Evolutionary conservation across 2,888 invertebrate genomes (phyloP), one percentile per base, ranked within the genome.

Genomic region (Drosophila mimica): DNA sequence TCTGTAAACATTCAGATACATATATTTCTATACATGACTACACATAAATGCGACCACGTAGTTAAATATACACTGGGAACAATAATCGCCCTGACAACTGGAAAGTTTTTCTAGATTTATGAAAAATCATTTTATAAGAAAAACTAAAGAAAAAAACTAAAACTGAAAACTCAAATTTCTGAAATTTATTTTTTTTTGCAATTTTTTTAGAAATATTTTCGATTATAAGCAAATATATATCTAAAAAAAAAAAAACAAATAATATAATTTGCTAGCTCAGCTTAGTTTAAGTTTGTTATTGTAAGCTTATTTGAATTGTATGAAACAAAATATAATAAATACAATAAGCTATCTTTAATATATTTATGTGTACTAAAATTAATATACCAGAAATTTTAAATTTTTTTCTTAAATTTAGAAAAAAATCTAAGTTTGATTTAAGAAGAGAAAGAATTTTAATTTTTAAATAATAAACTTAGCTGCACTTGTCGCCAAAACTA

Each of bases 1-100:
- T 31, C 25, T 58, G 33, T 60, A 38, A 70, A 40, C 48, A 68
- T 25, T 49, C 38, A 30, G 30, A 9, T 17, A 30, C 8, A 58
- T 17, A 30, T 6, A 58, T 13, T 13, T 11, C 17, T 4, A 43
- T 25, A 51, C 20, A 17, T 40, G 28, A n/a, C 15, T 13, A n/a
- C 15, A n/a, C 34, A 46, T 38, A 31, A 38, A 38, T 38, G 38
- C 38, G 38, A 17, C 17, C 46, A 46, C 20, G 13, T 25, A 20
- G 20, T 20, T 46, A 15, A 25, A 15, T 11, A 4, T 46, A 25
- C 46, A 46, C 46, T 25, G 25, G 15, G 1, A 46, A 46, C 25
- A 25, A 25, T 25, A 15, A 46, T 46, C 13, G 20, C 0, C 2
- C 4, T 4, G 13, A 25, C 4, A 46, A 20, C 7, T 2, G 4